Evolutionary conservation across 2,888 invertebrate species (phyloP).

Genomic region (Parapristionchus giblindavisi): DNA sequence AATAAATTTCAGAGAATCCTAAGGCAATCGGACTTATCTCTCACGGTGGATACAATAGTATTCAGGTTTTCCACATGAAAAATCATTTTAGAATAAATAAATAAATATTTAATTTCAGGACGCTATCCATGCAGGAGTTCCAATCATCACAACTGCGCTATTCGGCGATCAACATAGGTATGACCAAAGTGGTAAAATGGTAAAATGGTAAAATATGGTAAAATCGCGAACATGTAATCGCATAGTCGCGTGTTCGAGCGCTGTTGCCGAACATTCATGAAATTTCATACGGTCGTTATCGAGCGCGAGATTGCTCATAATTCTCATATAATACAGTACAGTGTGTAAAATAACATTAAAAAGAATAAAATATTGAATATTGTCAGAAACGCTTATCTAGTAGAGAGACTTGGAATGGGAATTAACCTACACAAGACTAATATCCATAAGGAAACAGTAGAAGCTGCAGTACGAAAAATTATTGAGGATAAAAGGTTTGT

Average conservation of each 20-base stretch:
- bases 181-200: too few species aligned
- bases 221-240: too few species aligned
- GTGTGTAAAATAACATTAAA: too few species aligned
- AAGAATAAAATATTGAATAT: too few species aligned
- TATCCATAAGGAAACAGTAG: not conserved
- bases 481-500: constrained; percentile 6
- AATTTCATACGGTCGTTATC: too few species aligned
- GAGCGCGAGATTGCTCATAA: too few species aligned
- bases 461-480: not conserved
- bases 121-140: constrained; percentile 50
- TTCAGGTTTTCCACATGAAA: constrained; percentile 72
- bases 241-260: too few species aligned
- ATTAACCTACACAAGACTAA: not conserved
- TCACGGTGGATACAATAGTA: constrained; percentile 80
- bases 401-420: constrained; percentile 29
- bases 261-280: too few species aligned
- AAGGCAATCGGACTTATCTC: constrained; percentile 79
- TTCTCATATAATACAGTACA: too few species aligned
- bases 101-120: too few species aligned
- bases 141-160: constrained; percentile 51
- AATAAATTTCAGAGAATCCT: constrained; percentile 74
- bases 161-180: constrained; percentile 52
- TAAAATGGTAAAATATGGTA: too few species aligned
- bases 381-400: constrained; percentile 14
- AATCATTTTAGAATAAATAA: too few species aligned